phyloP scores from a whole-genome alignment of 2,888 invertebrate genomes.

The Didymodactylos carnosus region DNA sequence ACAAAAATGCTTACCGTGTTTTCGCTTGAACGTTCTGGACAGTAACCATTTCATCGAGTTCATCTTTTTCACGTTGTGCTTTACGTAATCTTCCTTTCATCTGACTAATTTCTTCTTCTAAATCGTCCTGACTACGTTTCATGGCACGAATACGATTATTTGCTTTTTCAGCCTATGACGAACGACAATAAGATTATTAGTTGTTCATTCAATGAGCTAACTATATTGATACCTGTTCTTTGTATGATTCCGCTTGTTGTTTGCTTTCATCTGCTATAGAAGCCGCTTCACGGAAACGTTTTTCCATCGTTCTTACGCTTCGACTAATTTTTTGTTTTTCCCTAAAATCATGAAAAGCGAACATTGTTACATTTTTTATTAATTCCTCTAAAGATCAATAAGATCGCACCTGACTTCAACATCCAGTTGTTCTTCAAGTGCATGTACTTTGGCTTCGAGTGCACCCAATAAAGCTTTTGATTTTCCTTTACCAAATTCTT shows the following conservation, averaged over 20 bases:
- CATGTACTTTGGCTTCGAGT: slow-evolving; percentile 57
- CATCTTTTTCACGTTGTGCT: slow-evolving; percentile 85
- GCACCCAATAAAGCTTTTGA: slow-evolving; percentile 79
- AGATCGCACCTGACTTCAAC: neutral
- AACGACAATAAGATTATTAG: neutral
- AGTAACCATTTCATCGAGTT: slow-evolving; percentile 69
- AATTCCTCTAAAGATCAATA: neutral
- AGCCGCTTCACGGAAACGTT: slow-evolving; percentile 65
- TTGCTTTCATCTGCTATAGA: slow-evolving; percentile 87
- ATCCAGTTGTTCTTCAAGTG: slow-evolving; percentile 16
- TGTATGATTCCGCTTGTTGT: slow-evolving; percentile 83
- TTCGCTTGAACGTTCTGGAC: too few relatives aligned
- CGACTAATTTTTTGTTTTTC: slow-evolving; percentile 74
- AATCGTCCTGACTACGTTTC: slow-evolving; percentile 84
- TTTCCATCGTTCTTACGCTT: slow-evolving; percentile 71
- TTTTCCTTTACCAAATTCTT: slow-evolving; percentile 73
- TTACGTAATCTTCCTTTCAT: slow-evolving; percentile 85
- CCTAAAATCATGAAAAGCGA: slow-evolving; percentile 18
- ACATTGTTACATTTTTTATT: neutral
- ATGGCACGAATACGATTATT: slow-evolving; percentile 45
- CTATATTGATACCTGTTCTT: slow-evolving; percentile 58
- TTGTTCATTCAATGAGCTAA: neutral
- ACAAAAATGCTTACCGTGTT: too few relatives aligned
- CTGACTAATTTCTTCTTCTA: slow-evolving; percentile 82
- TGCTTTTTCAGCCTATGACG: slow-evolving; percentile 37